These are phyloP conservation scores for Ranitomeya variabilis DNA, from an alignment of 2,113 vertebrate species.

Conservation along the genomic window DNA sequence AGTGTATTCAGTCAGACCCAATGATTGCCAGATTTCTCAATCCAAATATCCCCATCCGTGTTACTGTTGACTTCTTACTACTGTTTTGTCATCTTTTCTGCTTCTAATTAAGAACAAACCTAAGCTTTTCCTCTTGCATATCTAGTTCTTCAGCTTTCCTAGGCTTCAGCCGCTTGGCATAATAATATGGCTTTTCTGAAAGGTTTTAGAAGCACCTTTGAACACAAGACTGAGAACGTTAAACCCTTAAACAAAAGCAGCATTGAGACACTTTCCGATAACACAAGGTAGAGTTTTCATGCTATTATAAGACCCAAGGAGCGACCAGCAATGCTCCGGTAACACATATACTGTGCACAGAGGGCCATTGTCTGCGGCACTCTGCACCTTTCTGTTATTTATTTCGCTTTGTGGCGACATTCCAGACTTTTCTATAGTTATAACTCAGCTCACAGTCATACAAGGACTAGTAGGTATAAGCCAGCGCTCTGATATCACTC, in stretches of 20 bases:
- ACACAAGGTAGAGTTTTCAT: conserved; percentile 31
- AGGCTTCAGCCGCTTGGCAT: neutral
- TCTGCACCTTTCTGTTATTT: conserved; percentile 11
- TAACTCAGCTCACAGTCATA: neutral
- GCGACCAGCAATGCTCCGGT: conserved; percentile 53
- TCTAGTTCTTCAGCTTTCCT: conserved; percentile 19
- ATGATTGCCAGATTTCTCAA: conserved; percentile 69
- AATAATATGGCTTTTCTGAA: conserved; percentile 28
- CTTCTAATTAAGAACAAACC: conserved; percentile 64
- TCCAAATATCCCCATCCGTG: conserved; percentile 68
- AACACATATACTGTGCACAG: conserved; percentile 33
- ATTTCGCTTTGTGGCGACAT: neutral
- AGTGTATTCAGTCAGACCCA: conserved; percentile 68
- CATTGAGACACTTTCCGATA: conserved; percentile 59
- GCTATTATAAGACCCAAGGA: conserved; percentile 32
- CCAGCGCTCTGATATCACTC: neutral
- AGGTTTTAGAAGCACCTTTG: conserved; percentile 54
- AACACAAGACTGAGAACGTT: conserved; percentile 58
- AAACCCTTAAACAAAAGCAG: conserved; percentile 61
- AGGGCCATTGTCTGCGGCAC: conserved; percentile 19
- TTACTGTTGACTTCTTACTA: conserved; percentile 67
- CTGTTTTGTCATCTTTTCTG: conserved; percentile 65
- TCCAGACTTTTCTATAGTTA: conserved; percentile 7
- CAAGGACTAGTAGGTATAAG: neutral
- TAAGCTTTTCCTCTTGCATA: neutral